Conservation (phyloP, 2,888 invertebrate genomes). For the Danaus chrysippus region DNA sequence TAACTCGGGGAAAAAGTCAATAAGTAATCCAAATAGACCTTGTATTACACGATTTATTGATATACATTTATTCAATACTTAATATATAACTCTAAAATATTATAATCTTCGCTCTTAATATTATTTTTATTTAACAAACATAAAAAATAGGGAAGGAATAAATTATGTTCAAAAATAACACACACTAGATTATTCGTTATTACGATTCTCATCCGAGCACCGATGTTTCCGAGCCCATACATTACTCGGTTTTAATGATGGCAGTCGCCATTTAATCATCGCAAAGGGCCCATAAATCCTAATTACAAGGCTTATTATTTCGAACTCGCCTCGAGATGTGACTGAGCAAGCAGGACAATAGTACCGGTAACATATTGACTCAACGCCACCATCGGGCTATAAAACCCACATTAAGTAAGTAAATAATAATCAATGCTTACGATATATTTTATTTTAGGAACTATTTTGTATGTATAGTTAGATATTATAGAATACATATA, state of each 20-base stretch:
- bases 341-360: slow-evolving; percentile 56
- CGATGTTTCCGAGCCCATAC: slow-evolving; percentile 46
- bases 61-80: too few species aligned
- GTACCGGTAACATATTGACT: slow-evolving; percentile 48
- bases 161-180: slow-evolving; percentile 18
- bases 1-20: slow-evolving; percentile 28
- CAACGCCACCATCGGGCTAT: slow-evolving; percentile 26
- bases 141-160: background rate
- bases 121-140: background rate
- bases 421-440: background rate
- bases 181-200: slow-evolving; percentile 37
- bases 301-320: slow-evolving; percentile 74
- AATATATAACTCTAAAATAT: background rate
- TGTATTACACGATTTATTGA: too few species aligned
- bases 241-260: slow-evolving; percentile 56
- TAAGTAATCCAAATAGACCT: slow-evolving; percentile 18
- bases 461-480: background rate
- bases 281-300: slow-evolving; percentile 68
- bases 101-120: slow-evolving; percentile 1
- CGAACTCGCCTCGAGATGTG: slow-evolving; percentile 55
- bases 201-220: slow-evolving; percentile 50
- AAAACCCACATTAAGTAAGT: slow-evolving; percentile 6
- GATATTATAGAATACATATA: background rate
- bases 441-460: background rate
- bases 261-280: slow-evolving; percentile 60